These are phyloP conservation scores for Sphaerophoria rueppellii DNA, from an alignment of 2,888 invertebrate genomes.

Conservation along the genomic window DNA sequence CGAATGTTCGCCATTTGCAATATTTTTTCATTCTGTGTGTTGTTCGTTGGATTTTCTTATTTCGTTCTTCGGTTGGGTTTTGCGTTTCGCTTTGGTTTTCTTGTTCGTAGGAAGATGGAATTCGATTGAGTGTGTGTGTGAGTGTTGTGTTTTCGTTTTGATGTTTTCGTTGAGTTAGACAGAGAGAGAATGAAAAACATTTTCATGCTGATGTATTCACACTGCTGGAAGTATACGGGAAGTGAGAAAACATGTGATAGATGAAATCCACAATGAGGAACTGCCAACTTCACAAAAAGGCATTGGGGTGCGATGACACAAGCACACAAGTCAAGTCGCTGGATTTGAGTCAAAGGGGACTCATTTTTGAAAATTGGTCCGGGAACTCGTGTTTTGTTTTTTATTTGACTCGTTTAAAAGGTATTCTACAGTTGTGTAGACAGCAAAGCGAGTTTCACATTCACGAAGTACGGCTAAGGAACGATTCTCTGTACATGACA, in stretches of 20 bases:
- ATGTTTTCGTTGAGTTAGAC: slow-evolving; percentile 56
- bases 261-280: slow-evolving; percentile 21
- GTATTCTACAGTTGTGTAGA: too few relatives aligned
- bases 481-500: too few relatives aligned
- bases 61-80: slow-evolving; percentile 49
- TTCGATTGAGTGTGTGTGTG: slow-evolving; percentile 24
- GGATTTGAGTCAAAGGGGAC: neutral
- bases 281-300: neutral
- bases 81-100: slow-evolving; percentile 38
- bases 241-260: slow-evolving; percentile 34
- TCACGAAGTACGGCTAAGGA: too few relatives aligned
- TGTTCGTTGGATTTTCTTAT: slow-evolving; percentile 71
- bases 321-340: neutral
- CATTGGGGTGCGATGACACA: neutral
- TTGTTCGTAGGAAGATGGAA: neutral
- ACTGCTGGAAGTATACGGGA: slow-evolving; percentile 26
- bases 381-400: too few relatives aligned
- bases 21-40: slow-evolving; percentile 74
- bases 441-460: too few relatives aligned
- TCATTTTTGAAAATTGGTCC: too few relatives aligned
- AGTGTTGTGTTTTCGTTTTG: slow-evolving; percentile 43
- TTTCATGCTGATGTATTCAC: slow-evolving; percentile 42
- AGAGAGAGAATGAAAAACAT: slow-evolving; percentile 53
- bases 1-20: slow-evolving; percentile 78
- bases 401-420: too few relatives aligned